Evolutionary conservation across 1,140 invertebrate species (phyloP).

Genomic region (Drosophila parabipectinata): DNA sequence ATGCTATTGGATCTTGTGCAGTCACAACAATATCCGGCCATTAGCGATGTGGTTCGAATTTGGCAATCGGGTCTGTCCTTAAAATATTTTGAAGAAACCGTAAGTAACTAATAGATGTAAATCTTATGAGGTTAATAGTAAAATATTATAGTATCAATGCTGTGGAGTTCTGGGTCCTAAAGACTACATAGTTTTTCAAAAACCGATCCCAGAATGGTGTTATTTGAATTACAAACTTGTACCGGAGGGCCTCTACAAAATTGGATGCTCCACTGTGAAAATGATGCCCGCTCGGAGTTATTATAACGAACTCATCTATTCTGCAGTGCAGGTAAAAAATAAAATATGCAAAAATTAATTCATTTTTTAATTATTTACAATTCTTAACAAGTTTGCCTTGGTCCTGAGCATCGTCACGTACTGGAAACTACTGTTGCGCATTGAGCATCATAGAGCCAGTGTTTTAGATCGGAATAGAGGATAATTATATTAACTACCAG

Average conservation of each 20-base stretch:
- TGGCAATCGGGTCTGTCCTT: background rate
- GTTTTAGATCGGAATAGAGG: background rate
- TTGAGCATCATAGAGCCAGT: background rate
- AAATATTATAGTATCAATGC: background rate
- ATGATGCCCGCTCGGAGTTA: background rate
- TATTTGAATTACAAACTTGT: background rate
- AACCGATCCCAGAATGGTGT: background rate
- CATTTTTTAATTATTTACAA: background rate
- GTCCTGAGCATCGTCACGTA: background rate
- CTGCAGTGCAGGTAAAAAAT: background rate
- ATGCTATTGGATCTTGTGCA: conserved; percentile 28
- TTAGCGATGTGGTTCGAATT: background rate
- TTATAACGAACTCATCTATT: background rate
- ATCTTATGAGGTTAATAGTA: no score
- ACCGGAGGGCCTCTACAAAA: background rate
- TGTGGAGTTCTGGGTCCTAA: conserved; percentile 5
- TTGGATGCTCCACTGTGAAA: background rate
- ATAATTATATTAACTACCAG: background rate
- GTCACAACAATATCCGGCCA: conserved; percentile 13
- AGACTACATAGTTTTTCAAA: background rate
- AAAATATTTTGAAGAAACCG: background rate
- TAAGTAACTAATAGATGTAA: background rate
- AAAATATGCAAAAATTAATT: background rate
- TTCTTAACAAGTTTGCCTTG: background rate
- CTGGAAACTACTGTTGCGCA: background rate